Conservation (phyloP, 1,140 invertebrate genomes). For the Arctopsyche grandis region DNA sequence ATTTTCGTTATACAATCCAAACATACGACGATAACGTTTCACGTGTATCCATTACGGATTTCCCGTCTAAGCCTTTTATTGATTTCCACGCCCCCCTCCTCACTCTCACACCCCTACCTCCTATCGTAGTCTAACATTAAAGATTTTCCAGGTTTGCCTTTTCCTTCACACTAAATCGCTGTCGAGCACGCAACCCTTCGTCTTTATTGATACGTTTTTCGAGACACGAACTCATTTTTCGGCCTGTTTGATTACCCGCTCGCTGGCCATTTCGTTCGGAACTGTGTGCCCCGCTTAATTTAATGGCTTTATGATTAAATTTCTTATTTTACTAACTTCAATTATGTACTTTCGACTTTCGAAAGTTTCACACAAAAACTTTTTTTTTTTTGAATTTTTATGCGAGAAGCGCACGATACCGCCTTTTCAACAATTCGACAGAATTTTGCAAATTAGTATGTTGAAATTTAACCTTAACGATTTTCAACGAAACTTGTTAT, state of each 20-base stretch:
- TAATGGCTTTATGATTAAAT: conserved; percentile 31
- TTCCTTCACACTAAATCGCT: conserved; percentile 29
- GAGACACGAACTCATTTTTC: conserved; percentile 42
- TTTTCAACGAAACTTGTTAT: too few species aligned
- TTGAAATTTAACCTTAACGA: too few species aligned
- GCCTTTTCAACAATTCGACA: not conserved
- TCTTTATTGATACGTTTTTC: conserved; percentile 40
- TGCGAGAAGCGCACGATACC: not conserved
- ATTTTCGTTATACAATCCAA: conserved; percentile 31
- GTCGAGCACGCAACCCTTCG: conserved; percentile 38
- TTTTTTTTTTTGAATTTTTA: too few species aligned
- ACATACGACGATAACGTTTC: conserved; percentile 26
- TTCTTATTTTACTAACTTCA: conserved; percentile 14
- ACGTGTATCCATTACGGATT: conserved; percentile 46
- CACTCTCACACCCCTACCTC: not conserved
- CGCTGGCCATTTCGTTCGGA: conserved; percentile 14
- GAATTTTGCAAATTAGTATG: too few species aligned
- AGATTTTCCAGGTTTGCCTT: conserved; percentile 37
- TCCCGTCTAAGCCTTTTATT: conserved; percentile 44
- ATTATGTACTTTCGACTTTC: not conserved
- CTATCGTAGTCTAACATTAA: conserved; percentile 25
- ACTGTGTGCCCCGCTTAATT: not conserved
- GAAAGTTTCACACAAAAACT: too few species aligned
- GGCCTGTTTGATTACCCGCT: conserved; percentile 35
- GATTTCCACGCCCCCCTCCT: conserved; percentile 15